phyloP scores from a whole-genome alignment of 2,888 invertebrate species.

The Pinctada fucata region DNA sequence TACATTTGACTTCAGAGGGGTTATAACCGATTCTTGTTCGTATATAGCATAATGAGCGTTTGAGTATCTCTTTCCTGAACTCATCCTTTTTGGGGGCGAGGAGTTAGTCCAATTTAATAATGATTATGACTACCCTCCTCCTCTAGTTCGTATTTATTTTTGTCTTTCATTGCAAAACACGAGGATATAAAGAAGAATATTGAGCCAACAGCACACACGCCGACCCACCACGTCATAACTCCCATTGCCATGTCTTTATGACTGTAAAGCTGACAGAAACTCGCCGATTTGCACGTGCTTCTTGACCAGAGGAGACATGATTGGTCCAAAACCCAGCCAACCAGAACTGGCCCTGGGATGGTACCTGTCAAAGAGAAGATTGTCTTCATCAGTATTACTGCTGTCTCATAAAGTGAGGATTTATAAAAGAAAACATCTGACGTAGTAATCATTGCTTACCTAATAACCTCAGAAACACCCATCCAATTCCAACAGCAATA shows the following conservation, averaged over 20 bases:
- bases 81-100: no score
- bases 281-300: constrained; percentile 43
- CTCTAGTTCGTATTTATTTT: background rate
- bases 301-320: constrained; percentile 61
- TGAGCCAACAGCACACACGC: constrained; percentile 49
- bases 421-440: no score
- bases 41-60: no score
- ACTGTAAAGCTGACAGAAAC: constrained; percentile 60
- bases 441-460: constrained; percentile 37
- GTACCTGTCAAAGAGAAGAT: constrained; percentile 46
- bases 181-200: constrained; percentile 54
- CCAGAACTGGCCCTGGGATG: constrained; percentile 66
- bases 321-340: constrained; percentile 63
- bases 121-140: no score
- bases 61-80: no score
- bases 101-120: no score
- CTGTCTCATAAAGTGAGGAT: no score
- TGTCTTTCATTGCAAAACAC: constrained; percentile 33
- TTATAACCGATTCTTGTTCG: no score
- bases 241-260: constrained; percentile 54
- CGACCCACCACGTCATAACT: constrained; percentile 59
- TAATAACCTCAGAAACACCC: constrained; percentile 55
- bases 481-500: constrained; percentile 48
- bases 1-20: no score
- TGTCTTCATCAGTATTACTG: no score